These are phyloP conservation scores for Scortum barcoo DNA, from an alignment of 2,113 vertebrate species.

Conservation along the genomic window DNA sequence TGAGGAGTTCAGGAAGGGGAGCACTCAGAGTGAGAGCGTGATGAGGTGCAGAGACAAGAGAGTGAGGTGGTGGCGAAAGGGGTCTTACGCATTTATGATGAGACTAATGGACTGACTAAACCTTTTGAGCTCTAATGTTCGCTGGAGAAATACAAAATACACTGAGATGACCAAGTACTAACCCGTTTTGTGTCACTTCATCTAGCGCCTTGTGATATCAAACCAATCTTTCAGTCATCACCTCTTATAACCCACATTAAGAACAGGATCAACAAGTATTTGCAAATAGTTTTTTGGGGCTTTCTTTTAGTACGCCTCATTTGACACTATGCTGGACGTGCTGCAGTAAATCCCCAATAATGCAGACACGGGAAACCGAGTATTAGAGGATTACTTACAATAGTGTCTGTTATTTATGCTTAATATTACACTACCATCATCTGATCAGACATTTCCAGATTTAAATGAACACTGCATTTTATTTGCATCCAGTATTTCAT, in stretches of 20 bases:
- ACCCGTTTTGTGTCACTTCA: constrained; percentile 49
- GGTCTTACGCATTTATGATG: constrained; percentile 32
- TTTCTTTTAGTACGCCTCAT: constrained; percentile 10
- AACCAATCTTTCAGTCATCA: constrained; percentile 39
- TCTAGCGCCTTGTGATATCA: constrained; percentile 17
- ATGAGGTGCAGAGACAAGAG: constrained; percentile 46
- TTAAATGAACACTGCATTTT: neutral
- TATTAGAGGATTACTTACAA: neutral
- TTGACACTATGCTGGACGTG: constrained; percentile 11
- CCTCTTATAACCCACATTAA: constrained; percentile 2
- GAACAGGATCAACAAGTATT: constrained; percentile 47
- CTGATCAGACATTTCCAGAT: neutral
- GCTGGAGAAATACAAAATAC: constrained; percentile 19
- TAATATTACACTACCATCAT: neutral
- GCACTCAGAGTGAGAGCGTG: constrained; percentile 35
- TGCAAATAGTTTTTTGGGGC: constrained; percentile 6
- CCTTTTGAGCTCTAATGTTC: constrained; percentile 35
- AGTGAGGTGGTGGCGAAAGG: constrained; percentile 41
- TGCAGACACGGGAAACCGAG: neutral
- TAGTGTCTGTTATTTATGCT: neutral
- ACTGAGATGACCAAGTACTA: constrained; percentile 26
- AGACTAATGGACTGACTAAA: constrained; percentile 55
- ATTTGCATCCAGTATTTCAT: neutral
- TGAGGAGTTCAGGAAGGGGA: constrained; percentile 63
- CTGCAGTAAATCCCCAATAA: constrained; percentile 1